A percentile compares a stretch with the other conserved stretches of the same genome.
These are phyloP conservation scores for Cerastis leucographa DNA, from an alignment of 2,888 invertebrate genomes.

Conservation along the genomic window DNA sequence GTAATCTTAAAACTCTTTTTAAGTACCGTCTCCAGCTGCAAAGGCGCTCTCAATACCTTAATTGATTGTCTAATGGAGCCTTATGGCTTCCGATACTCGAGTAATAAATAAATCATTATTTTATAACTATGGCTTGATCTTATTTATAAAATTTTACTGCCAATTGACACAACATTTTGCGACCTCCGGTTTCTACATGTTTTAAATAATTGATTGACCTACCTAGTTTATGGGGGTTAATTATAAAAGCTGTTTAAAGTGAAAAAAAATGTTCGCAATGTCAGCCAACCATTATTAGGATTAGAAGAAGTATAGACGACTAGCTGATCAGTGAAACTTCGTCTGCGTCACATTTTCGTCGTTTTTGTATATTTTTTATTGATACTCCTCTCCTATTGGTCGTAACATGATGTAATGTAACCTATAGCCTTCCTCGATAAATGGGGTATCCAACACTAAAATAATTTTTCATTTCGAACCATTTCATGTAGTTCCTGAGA, in stretches of 20 bases:
- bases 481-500: too few relatives aligned
- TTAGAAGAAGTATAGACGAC: background rate
- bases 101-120: constrained; percentile 6
- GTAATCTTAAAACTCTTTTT: background rate
- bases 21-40: background rate
- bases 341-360: too few relatives aligned
- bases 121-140: constrained; percentile 25
- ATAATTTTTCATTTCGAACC: too few relatives aligned
- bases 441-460: too few relatives aligned
- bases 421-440: too few relatives aligned
- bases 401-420: too few relatives aligned
- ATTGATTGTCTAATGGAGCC: background rate
- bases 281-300: background rate
- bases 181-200: background rate
- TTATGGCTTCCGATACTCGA: background rate
- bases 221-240: background rate
- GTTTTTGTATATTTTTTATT: too few relatives aligned
- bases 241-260: too few relatives aligned
- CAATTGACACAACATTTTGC: constrained; percentile 8
- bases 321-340: too few relatives aligned
- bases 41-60: background rate
- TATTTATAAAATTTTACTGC: background rate
- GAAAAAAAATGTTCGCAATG: too few relatives aligned
- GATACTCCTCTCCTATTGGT: too few relatives aligned
- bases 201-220: background rate